Percentiles rank a stretch among this genome's conserved stretches.
Conservation (phyloP, 2,888 invertebrate genomes). For the Stramonita haemastoma region DNA sequence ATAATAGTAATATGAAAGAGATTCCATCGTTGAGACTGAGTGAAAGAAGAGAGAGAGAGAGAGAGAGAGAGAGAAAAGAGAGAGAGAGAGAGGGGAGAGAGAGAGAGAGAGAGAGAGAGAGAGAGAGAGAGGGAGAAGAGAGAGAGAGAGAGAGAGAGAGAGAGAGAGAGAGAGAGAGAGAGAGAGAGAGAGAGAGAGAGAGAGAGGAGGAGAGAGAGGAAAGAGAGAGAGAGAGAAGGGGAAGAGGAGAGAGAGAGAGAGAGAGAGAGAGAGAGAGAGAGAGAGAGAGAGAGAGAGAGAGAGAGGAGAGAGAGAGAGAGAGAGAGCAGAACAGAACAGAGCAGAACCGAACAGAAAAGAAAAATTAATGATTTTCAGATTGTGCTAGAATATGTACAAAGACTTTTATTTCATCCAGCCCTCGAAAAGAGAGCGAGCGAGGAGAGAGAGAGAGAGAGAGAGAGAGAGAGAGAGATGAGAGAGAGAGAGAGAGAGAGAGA, state of each 20-base stretch:
- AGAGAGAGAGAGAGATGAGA: neutral
- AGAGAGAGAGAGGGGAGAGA: too few species aligned
- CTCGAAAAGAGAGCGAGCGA: too few species aligned
- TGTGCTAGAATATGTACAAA: too few species aligned
- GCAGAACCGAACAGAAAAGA: too few species aligned
- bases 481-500: neutral
- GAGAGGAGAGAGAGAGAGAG: neutral
- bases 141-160: conserved; percentile 11
- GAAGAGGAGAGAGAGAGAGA: neutral
- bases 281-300: neutral
- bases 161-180: neutral
- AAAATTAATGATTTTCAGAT: too few species aligned
- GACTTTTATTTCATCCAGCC: too few species aligned
- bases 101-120: too few species aligned
- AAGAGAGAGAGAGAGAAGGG: neutral
- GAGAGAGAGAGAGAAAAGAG: too few species aligned
- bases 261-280: neutral
- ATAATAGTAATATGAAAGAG: too few species aligned
- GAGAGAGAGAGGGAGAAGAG: neutral
- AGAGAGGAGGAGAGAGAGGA: neutral
- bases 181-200: neutral
- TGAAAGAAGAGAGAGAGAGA: too few species aligned
- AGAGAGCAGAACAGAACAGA: neutral
- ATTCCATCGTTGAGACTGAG: too few species aligned
- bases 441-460: neutral